phyloP scores from a whole-genome alignment of 1,140 invertebrate genomes.

The Zaprionus taronus region DNA sequence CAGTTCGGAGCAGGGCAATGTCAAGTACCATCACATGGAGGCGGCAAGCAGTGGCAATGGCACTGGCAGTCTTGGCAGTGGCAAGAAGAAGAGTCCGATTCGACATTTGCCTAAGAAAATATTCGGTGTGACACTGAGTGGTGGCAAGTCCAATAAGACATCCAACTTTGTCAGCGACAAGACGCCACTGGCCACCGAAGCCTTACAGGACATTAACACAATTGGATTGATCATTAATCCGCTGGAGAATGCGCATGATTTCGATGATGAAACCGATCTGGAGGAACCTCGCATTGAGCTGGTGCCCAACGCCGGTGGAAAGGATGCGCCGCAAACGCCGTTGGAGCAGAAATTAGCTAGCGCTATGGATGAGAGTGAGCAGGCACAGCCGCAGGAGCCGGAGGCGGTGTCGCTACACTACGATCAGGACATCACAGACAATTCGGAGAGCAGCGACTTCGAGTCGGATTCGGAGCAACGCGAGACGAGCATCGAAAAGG shows the following conservation, averaged over 20 bases:
- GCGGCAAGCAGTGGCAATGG: constrained; percentile 45
- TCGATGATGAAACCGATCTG: constrained; percentile 77
- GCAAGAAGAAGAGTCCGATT: constrained; percentile 82
- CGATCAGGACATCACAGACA: constrained; percentile 75
- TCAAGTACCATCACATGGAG: constrained; percentile 91
- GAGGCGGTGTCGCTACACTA: constrained; percentile 55
- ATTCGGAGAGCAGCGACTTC: constrained; percentile 79
- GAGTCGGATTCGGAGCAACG: constrained; percentile 81
- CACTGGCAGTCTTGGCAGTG: constrained; percentile 31
- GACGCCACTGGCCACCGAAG: constrained; percentile 41
- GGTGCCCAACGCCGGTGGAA: constrained; percentile 34
- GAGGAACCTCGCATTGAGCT: constrained; percentile 70
- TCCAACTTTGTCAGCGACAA: constrained; percentile 83
- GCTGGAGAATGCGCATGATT: constrained; percentile 81
- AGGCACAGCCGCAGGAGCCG: background rate
- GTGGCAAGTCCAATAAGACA: constrained; percentile 78
- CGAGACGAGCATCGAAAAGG: constrained; percentile 78
- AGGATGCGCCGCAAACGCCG: constrained; percentile 53
- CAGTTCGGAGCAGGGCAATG: constrained; percentile 93
- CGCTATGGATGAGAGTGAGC: constrained; percentile 70
- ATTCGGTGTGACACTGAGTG: constrained; percentile 84
- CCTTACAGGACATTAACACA: constrained; percentile 67
- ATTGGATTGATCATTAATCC: constrained; percentile 86
- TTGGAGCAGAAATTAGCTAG: constrained; percentile 65
- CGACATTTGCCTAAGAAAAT: constrained; percentile 82